phyloP scores from a whole-genome alignment of 1,140 invertebrate genomes.

The Drosophila neocordata region DNA sequence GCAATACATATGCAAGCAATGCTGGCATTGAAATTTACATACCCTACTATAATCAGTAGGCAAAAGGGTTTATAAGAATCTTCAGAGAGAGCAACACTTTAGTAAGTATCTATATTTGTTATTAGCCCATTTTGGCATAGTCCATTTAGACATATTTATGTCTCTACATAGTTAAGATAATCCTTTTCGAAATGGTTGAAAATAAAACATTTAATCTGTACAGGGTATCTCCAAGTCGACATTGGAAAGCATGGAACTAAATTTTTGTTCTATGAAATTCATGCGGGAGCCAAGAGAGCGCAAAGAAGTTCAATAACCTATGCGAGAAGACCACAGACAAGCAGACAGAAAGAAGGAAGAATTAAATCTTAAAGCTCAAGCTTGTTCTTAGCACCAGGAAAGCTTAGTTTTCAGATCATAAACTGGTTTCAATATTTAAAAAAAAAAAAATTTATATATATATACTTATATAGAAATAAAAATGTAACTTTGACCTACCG shows the following conservation, averaged over 20 bases:
- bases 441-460: background rate
- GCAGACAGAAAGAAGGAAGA: conserved; percentile 12
- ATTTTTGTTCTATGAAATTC: conserved; percentile 56
- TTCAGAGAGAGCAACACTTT: too few relatives aligned
- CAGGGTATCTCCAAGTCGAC: background rate
- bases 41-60: background rate
- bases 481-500: conserved; percentile 43
- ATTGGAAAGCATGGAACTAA: background rate
- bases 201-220: too few relatives aligned
- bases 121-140: too few relatives aligned
- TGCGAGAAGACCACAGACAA: conserved; percentile 35
- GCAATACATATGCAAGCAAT: conserved; percentile 37
- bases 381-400: conserved; percentile 14
- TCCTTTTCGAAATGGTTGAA: too few relatives aligned
- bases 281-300: conserved; percentile 47
- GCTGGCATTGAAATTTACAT: conserved; percentile 65
- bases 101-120: too few relatives aligned
- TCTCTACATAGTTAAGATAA: too few relatives aligned
- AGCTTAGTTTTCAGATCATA: conserved; percentile 40
- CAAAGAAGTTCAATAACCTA: conserved; percentile 62
- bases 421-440: conserved; percentile 47
- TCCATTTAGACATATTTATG: too few relatives aligned
- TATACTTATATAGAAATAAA: too few relatives aligned
- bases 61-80: background rate
- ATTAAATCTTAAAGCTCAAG: conserved; percentile 50